phyloP scores from a whole-genome alignment of 2,888 invertebrate genomes.

The Campoletis raptor region DNA sequence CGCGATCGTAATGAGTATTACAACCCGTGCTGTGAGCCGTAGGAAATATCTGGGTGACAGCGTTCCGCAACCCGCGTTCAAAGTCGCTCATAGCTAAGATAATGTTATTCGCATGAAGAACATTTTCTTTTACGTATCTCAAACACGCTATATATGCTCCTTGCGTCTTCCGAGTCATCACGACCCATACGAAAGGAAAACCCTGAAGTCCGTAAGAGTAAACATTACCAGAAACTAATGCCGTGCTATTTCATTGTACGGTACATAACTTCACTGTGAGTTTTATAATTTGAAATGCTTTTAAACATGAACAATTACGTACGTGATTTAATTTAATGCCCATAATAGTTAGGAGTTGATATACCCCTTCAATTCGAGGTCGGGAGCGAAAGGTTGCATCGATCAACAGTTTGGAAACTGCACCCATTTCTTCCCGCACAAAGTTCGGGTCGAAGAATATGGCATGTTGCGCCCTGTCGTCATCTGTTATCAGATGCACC shows the following conservation, averaged over 20 bases:
- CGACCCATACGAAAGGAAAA: no score
- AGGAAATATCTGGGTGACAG: no score
- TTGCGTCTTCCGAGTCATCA: no score
- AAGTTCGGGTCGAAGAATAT: constrained; percentile 29
- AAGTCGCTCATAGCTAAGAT: no score
- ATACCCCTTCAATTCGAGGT: constrained; percentile 35
- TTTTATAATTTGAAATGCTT: background rate
- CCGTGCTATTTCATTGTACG: background rate
- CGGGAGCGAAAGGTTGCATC: constrained; percentile 29
- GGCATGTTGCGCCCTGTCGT: constrained; percentile 16
- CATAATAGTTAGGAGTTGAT: constrained; percentile 56
- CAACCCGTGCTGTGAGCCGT: no score
- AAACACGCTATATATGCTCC: no score
- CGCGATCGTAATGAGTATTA: no score
- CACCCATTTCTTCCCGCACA: constrained; percentile 28
- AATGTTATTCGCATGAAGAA: no score
- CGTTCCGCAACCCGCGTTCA: no score
- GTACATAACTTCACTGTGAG: background rate
- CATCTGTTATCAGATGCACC: constrained; percentile 11
- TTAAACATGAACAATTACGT: background rate
- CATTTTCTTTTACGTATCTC: no score
- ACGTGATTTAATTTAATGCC: constrained; percentile 48
- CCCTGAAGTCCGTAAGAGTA: background rate
- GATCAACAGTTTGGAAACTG: background rate
- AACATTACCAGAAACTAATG: background rate